Conservation (phyloP, 2,113 vertebrate genomes). For the Hypomesus transpacificus region DNA sequence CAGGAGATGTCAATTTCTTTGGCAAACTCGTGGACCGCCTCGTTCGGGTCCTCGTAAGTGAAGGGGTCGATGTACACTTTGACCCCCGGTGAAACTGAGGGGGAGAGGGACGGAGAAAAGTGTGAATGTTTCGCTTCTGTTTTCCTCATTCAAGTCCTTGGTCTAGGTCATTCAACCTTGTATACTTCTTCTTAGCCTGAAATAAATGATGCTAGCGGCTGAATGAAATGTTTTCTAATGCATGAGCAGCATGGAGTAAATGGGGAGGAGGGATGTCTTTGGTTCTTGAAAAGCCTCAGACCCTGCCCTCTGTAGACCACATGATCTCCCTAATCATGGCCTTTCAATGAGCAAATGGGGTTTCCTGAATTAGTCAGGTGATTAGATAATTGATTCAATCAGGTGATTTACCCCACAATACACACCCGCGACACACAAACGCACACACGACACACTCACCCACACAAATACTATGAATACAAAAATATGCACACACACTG, state of each 20-base stretch:
- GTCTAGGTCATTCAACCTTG: too few relatives aligned
- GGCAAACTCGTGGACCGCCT: constrained; percentile 95
- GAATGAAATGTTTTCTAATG: neutral
- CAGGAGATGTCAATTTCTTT: constrained; percentile 99
- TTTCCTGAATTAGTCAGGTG: constrained; percentile 47
- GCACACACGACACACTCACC: neutral
- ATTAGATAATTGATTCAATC: constrained; percentile 60
- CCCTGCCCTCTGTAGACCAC: constrained; percentile 4
- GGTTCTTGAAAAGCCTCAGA: neutral
- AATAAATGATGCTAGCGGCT: neutral
- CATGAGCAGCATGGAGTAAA: neutral
- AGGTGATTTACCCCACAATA: constrained; percentile 35
- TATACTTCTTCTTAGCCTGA: neutral
- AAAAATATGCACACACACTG: constrained; percentile 1
- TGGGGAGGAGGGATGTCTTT: neutral
- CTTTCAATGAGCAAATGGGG: constrained; percentile 23
- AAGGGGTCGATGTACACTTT: constrained; percentile 99
- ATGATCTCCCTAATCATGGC: constrained; percentile 1
- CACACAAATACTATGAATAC: neutral
- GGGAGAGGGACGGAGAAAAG: neutral
- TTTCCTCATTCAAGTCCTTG: too few relatives aligned
- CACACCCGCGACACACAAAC: neutral
- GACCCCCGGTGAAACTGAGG: constrained; percentile 88
- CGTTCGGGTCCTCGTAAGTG: constrained; percentile 96
- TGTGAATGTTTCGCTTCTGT: neutral